These are phyloP conservation scores for Gymnogyps californianus DNA, from an alignment of 2,113 vertebrate genomes.

Conservation along the genomic window DNA sequence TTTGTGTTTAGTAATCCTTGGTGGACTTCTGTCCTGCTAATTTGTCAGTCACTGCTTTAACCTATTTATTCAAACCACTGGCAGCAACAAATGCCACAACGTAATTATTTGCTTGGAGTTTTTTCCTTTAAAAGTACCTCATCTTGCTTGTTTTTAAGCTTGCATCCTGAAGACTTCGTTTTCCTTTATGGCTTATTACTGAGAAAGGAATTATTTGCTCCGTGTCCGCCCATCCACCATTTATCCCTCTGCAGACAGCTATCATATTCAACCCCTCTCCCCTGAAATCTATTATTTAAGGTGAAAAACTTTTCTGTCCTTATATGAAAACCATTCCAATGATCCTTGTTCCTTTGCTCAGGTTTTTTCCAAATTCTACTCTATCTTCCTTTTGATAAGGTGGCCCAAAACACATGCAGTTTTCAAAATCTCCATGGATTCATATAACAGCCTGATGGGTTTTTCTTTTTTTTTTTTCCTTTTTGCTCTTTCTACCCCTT, in stretches of 20 bases:
- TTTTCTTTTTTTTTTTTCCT: fast-evolving
- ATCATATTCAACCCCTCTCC: neutral
- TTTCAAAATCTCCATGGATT: neutral
- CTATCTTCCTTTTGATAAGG: neutral
- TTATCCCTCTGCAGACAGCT: neutral
- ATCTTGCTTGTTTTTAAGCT: neutral
- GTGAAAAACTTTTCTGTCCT: neutral
- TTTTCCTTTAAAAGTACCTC: neutral
- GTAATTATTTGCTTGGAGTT: neutral
- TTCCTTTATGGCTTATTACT: neutral
- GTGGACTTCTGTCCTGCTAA: neutral
- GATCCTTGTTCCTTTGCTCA: neutral
- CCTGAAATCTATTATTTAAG: neutral
- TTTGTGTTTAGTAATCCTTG: neutral
- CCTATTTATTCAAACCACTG: neutral
- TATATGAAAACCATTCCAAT: neutral
- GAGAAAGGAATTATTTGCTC: neutral
- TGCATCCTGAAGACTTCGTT: neutral
- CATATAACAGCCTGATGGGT: neutral
- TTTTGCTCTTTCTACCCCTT: neutral
- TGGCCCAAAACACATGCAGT: neutral
- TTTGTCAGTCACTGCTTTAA: neutral
- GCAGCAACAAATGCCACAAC: neutral
- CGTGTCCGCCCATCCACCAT: fast-evolving
- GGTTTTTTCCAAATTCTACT: neutral